Base-by-base conservation (phyloP, 2,888 invertebrate species). In the Pyrgus malvae region DNA sequence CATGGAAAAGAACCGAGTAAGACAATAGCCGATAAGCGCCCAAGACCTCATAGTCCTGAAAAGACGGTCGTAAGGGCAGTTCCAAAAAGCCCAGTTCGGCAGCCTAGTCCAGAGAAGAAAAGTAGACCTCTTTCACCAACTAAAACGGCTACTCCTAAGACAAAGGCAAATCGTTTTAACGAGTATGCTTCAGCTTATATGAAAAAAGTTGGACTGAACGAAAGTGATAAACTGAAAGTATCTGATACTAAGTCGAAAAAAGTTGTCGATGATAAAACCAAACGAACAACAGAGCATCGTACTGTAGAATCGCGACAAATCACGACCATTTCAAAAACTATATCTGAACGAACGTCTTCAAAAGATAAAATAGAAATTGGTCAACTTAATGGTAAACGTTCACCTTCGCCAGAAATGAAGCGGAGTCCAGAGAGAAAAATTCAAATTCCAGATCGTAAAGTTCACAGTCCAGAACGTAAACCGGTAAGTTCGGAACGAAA, bases 151-250 rank as follows among this genome's bases (percentile, higher is more conserved):
- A 59, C 76, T 48, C 66, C 77, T 1, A 89, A 86, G 70, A 61
- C 80, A 4, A 90, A 87, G 69, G 61, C 76, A 0, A 87, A 80
- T 56, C 83, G 85, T 33, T 88, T 90, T 49, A 85, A 77, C 50
- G 90, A 91, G 58, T 90, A 90, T 37, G 88, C 90, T 4, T 76
- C 87, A 4, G 91, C 91, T 31, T 90, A 91, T 55, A 86, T 91
- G 82, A 91, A 87, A 56, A 90, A 87, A 65, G 83, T 89, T 1
- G 87, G 90, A 1, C 64, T 87, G 1, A 82, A 76, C 54, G 85
- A 86, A 23, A 61, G 69, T 4, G 80, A 83, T 4, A 87, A 87
- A 65, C 59, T 72, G 0, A 82, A 74, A 60, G 62, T 73, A 8
- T 61, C 74, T 1, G 79, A 80, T 14, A 57, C 65, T 2, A 80